phyloP scores from a whole-genome alignment of 1,140 invertebrate genomes.

The Macrobrachium rosenbergii region DNA sequence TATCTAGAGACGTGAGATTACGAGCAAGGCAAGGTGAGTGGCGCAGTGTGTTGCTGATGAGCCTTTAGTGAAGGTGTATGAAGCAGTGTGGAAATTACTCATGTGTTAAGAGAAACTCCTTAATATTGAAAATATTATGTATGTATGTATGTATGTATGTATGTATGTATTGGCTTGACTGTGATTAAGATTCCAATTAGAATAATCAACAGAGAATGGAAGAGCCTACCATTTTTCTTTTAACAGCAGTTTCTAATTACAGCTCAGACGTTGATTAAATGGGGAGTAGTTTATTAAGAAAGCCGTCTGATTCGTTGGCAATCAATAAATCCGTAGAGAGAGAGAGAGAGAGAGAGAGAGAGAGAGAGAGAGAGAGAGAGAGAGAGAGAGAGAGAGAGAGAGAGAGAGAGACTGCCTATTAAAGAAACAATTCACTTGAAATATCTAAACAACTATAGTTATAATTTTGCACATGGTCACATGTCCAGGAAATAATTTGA shows the following conservation, averaged over 20 bases:
- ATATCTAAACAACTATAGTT: not conserved
- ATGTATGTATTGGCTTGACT: not conserved
- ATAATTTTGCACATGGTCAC: not conserved
- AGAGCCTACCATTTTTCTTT: too few relatives aligned
- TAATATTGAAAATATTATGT: not conserved
- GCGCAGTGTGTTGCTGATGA: too few relatives aligned
- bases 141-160: not conserved
- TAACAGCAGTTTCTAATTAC: too few relatives aligned
- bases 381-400: not conserved
- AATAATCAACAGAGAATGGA: not conserved
- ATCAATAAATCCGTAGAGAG: conserved; percentile 15
- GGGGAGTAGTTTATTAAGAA: not conserved
- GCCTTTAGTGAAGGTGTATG: not conserved
- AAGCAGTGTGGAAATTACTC: not conserved
- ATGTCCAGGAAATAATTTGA: too few relatives aligned
- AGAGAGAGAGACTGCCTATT: not conserved
- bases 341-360: conserved; percentile 17
- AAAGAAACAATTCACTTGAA: not conserved
- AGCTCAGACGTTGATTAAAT: not conserved
- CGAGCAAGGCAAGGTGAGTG: too few relatives aligned
- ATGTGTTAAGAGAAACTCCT: not conserved
- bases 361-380: not conserved
- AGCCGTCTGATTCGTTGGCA: not conserved
- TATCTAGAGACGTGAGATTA: too few relatives aligned
- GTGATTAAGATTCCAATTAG: not conserved